A percentile compares a stretch with the other conserved stretches of the same genome.
These are phyloP conservation scores for Coelopa pilipes DNA, from an alignment of 2,888 invertebrate genomes.

Conservation along the genomic window DNA sequence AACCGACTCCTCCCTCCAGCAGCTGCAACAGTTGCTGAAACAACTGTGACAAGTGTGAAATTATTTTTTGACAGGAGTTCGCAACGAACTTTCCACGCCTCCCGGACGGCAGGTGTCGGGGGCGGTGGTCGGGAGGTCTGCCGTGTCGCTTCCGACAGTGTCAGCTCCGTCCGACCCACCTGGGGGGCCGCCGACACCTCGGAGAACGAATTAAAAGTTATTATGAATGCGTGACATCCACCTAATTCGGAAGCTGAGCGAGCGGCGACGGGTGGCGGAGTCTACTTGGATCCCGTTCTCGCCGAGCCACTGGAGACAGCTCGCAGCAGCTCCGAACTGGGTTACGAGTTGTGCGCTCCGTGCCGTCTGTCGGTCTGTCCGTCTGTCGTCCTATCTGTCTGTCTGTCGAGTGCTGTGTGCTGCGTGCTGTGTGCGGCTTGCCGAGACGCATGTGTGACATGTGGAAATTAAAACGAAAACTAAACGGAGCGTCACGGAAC, in stretches of 20 bases:
- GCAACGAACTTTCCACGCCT: slow-evolving; percentile 5
- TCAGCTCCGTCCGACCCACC: not conserved
- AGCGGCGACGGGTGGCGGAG: not conserved
- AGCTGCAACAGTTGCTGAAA: slow-evolving; percentile 30
- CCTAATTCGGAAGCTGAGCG: slow-evolving; percentile 51
- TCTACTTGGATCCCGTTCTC: slow-evolving; percentile 28
- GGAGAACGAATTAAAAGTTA: slow-evolving; percentile 60
- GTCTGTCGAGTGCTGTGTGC: not conserved
- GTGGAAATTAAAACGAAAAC: slow-evolving; percentile 35
- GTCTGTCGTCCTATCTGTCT: too few relatives aligned
- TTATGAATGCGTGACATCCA: slow-evolving; percentile 62
- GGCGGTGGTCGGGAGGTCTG: not conserved
- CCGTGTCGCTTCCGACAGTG: slow-evolving; percentile 6
- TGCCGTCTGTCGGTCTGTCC: not conserved
- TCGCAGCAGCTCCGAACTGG: slow-evolving; percentile 25
- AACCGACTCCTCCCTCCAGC: not conserved
- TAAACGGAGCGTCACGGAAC: slow-evolving; percentile 27
- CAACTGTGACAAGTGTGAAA: slow-evolving; percentile 32
- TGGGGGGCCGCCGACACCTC: slow-evolving; percentile 35
- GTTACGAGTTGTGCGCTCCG: not conserved
- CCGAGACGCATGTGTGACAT: slow-evolving; percentile 36
- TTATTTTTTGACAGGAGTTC: slow-evolving; percentile 26
- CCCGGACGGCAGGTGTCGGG: not conserved
- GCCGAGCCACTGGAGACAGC: slow-evolving; percentile 27
- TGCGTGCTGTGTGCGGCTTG: not conserved